phyloP scores from a whole-genome alignment of 2,797 vertebrate genomes.

The Smutsia gigantea region DNA sequence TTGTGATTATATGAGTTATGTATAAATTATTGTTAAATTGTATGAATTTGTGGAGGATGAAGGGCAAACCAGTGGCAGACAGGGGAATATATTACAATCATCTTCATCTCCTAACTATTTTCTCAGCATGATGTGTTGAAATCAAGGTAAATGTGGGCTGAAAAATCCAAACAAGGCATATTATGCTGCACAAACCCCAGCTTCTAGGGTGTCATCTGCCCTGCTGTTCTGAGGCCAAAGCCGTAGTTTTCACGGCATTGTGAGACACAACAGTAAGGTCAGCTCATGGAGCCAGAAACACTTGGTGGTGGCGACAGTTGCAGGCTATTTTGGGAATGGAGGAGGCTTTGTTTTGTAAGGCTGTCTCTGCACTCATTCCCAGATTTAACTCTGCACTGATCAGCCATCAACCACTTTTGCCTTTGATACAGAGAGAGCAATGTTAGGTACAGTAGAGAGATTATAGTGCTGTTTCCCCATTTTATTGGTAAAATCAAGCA shows the following conservation, averaged over 20 bases:
- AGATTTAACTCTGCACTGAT: conserved; percentile 81
- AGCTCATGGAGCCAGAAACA: conserved; percentile 75
- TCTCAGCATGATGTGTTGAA: neutral
- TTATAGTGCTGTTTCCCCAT: neutral
- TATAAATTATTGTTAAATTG: neutral
- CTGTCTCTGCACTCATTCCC: conserved; percentile 69
- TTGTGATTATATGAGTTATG: neutral
- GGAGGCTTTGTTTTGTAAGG: conserved; percentile 83
- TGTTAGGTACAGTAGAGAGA: neutral
- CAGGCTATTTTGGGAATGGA: conserved; percentile 85
- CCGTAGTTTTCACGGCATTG: conserved; percentile 36
- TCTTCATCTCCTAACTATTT: neutral
- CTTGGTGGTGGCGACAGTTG: conserved; percentile 85
- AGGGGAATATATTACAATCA: neutral
- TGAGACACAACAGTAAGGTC: conserved; percentile 81
- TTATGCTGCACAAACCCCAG: neutral
- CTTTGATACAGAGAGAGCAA: neutral
- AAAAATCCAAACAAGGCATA: neutral
- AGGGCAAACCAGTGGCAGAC: neutral
- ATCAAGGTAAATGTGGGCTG: neutral
- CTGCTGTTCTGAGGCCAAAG: conserved; percentile 57
- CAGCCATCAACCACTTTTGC: conserved; percentile 64
- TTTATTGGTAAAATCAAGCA: neutral
- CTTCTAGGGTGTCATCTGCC: neutral
- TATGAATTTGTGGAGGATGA: neutral